Conservation (phyloP, 2,888 invertebrate species). For the Byasa hedistus region DNA sequence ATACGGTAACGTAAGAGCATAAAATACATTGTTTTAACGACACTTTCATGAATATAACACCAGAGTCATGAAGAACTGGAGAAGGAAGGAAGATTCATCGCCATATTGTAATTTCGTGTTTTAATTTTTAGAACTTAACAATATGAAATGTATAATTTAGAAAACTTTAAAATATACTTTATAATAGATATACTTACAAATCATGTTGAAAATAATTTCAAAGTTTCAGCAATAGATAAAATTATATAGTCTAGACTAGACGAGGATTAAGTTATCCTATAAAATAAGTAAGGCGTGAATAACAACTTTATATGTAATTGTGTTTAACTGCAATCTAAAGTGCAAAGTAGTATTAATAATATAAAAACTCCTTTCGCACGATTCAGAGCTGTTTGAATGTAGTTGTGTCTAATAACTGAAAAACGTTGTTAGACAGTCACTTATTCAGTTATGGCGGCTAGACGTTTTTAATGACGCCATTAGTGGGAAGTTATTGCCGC, state of each 20-base stretch:
- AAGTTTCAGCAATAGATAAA: too few species aligned
- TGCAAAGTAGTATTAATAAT: constrained; percentile 5
- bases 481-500: constrained; percentile 20
- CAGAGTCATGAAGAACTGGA: too few species aligned
- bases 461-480: constrained; percentile 28
- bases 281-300: constrained; percentile 8
- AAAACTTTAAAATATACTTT: too few species aligned
- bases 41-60: too few species aligned
- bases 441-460: constrained; percentile 22
- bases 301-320: constrained; percentile 19
- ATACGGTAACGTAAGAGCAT: neutral
- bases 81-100: too few species aligned
- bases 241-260: neutral
- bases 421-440: constrained; percentile 15
- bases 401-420: constrained; percentile 13
- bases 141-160: too few species aligned
- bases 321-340: constrained; percentile 1
- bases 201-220: too few species aligned
- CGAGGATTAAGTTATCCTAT: neutral
- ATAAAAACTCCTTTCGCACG: constrained; percentile 19
- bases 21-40: constrained; percentile 13
- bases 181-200: too few species aligned
- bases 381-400: constrained; percentile 10
- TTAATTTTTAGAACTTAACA: too few species aligned
- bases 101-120: too few species aligned